Base-by-base conservation (phyloP, 2,888 invertebrate genomes). In the Phyllotreta striolata region DNA sequence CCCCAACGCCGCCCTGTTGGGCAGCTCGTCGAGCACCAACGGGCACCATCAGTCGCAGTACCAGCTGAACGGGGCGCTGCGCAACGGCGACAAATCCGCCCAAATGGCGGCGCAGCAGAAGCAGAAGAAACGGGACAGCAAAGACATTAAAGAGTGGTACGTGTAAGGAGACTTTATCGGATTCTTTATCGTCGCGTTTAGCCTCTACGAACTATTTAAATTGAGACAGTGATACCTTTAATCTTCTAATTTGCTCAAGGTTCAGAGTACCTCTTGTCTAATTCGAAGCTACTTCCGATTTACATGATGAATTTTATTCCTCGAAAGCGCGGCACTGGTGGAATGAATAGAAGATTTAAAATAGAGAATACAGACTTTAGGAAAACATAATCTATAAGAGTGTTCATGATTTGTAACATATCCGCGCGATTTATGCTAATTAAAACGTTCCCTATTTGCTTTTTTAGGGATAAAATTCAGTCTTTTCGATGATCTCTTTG, bases 61-160 rank as follows among this genome's bases (percentile, higher is more conserved):
- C 35, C 83, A 83, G 57, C 79, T 82, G 51, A 83, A 84, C 59
- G 82, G 84, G 13, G 84, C 85, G n/a, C 82, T 83, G 1, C 80
- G 86, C 56, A 85, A 85, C 71, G 83, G 80, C 37, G 81, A 86
- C 56, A 85, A 84, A 51, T 69, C 72, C 24, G 70, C 74, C 60
- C 78, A 79, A n/a, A 4, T 52, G 72, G 83, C 35, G 2, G 64
- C 62, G 51, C 66, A 82, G 52, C 71, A 74, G 72, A 81, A 80
- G 68, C 66, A 74, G 67, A 87, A 91, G 82, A 92, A 93, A 78
- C 86, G 89, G 68, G 88, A 89, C 80, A 88, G 91, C 68, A 93
- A 94, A 86, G 94, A 95, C 80, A 93, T 96, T 80, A 96, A 96
- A 85, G 96, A 96, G 86, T 96, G 96, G 96, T 96, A 96, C 83